Evolutionary conservation across 2,797 vertebrate genomes (phyloP), one percentile per base, ranked within the genome.

Genomic region (Aeoliscus strigatus): DNA sequence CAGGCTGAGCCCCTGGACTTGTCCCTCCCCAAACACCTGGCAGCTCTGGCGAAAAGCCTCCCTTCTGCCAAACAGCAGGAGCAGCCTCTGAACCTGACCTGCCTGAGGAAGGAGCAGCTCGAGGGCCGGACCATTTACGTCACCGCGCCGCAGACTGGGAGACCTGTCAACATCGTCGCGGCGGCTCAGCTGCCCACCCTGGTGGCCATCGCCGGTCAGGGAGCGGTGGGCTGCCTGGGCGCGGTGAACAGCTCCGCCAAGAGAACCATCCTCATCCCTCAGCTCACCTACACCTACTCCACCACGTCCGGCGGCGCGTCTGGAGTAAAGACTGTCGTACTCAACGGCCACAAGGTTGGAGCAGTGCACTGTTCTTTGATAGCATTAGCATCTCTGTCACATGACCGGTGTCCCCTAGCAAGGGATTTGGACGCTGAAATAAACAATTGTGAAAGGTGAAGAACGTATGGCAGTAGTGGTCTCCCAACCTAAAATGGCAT

Each of bases 31-130:
- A 98, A 97, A 86, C 89, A 91, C 31, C 78, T 90, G 18, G 75
- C 87, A 13, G 66, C 84, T n/a, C n/a, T n/a, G n/a, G n/a, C n/a
- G n/a, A n/a, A n/a, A n/a, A n/a, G n/a, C 38, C 38, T 89, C 79
- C 89, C 89, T 80, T 91, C 90, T 73, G 90, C 89, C 87, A 87
- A 90, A 81, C 91, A 90, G 69, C 93, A 97, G 41, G 93, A n/a
- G n/a, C n/a, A 99, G 88, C 96, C 96, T 72, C 90, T 99, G 73
- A 99, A 99, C 88, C 91, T 99, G 88, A 94, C 92, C 88, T 98
- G 94, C 87, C 89, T 89, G 90, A 97, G 93, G 91, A 97, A 94
- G 88, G 94, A 97, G 70, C 51, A 66, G 16, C 75, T 77, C 67
- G 77, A 70, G 52, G 3, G 8, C 83, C 83, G 82, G 68, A 77